These are phyloP conservation scores for Lagocephalus sceleratus DNA, from an alignment of 2,797 vertebrate species.

Conservation along the genomic window DNA sequence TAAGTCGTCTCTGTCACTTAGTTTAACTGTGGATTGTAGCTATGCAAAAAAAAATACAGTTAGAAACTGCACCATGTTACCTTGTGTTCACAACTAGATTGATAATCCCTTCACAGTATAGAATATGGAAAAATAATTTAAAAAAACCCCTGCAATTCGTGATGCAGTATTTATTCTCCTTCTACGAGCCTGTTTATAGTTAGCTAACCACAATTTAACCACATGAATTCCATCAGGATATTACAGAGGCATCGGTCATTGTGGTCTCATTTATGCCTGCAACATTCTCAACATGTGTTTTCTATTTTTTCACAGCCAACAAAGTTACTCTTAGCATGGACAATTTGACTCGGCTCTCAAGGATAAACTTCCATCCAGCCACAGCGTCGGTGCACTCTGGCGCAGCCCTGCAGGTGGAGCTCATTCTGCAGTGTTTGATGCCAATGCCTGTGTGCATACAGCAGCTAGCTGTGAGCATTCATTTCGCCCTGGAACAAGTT, in stretches of 20 bases:
- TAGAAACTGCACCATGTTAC: no score
- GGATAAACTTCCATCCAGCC: conserved; percentile 83
- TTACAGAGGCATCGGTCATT: no score
- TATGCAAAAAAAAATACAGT: no score
- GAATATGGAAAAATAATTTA: no score
- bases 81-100: neutral
- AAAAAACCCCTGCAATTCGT: no score
- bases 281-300: no score
- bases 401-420: conserved; percentile 82
- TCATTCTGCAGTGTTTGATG: conserved; percentile 87
- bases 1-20: neutral
- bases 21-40: no score
- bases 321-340: conserved; percentile 83
- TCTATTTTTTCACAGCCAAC: conserved; percentile 63
- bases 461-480: conserved; percentile 83
- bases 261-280: no score
- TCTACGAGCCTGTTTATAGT: no score
- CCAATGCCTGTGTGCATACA: conserved; percentile 84
- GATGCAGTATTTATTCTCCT: no score
- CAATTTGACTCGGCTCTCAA: conserved; percentile 84
- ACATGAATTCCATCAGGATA: no score
- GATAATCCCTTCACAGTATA: neutral
- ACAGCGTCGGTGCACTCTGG: conserved; percentile 88
- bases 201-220: no score
- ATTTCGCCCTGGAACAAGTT: conserved; percentile 86